These are phyloP conservation scores for Globia sparganii DNA, from an alignment of 2,888 invertebrate species.

Conservation along the genomic window DNA sequence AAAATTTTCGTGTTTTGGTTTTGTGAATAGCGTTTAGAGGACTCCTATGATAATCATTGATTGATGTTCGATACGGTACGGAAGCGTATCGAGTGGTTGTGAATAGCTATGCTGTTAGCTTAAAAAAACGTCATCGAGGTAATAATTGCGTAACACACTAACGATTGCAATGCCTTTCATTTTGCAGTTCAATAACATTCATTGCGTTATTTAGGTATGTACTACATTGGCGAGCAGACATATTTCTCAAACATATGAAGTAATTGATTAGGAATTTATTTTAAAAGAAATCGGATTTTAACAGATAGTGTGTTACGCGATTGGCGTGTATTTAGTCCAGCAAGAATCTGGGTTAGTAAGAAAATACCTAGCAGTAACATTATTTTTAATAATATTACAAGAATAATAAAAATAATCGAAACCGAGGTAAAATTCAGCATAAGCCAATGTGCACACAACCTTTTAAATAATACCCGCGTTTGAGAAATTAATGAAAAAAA, in stretches of 20 bases:
- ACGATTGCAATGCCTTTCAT: no score
- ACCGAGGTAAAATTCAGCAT: background rate
- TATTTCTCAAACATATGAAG: background rate
- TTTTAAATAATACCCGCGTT: conserved; percentile 38
- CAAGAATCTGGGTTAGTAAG: background rate
- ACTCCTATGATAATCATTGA: no score
- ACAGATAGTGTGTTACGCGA: background rate
- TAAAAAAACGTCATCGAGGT: no score
- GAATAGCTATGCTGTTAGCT: no score
- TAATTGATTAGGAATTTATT: no score
- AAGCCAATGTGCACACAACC: conserved; percentile 9
- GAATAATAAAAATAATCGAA: background rate
- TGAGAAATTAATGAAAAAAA: conserved; percentile 40
- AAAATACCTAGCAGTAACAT: background rate
- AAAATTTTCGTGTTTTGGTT: no score
- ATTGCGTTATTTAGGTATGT: background rate
- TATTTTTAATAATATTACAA: background rate
- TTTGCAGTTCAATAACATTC: background rate
- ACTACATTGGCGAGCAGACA: background rate
- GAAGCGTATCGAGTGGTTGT: no score
- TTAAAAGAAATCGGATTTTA: no score
- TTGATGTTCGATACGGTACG: no score
- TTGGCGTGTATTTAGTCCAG: no score
- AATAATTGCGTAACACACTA: no score
- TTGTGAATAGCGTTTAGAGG: no score